These are phyloP conservation scores for Paraplagusia blochii DNA, from an alignment of 2,113 vertebrate genomes.

Conservation along the genomic window DNA sequence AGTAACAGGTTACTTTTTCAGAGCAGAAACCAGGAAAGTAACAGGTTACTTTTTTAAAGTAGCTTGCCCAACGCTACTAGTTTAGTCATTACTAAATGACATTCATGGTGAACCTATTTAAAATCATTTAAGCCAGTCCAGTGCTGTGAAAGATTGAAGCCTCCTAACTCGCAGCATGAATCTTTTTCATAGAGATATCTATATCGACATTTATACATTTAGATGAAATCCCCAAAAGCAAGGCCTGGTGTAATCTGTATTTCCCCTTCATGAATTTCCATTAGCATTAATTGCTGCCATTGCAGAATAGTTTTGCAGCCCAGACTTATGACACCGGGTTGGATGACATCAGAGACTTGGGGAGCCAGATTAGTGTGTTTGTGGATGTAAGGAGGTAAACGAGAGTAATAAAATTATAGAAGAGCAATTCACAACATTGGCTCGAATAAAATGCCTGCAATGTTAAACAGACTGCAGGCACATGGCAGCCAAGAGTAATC, in stretches of 20 bases:
- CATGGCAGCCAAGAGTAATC: conserved; percentile 24
- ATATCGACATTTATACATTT: too few relatives aligned
- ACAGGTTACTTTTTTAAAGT: too few relatives aligned
- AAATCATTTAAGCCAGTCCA: conserved; percentile 48
- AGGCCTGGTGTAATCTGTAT: conserved; percentile 30
- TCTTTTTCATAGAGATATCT: conserved; percentile 51
- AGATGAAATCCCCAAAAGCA: conserved; percentile 22
- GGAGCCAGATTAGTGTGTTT: conserved; percentile 7
- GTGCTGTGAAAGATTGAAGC: conserved; percentile 62
- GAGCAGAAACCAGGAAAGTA: too few relatives aligned
- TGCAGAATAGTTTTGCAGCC: conserved; percentile 18
- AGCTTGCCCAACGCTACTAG: background rate
- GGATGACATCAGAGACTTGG: conserved; percentile 18
- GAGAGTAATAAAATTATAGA: conserved; percentile 18
- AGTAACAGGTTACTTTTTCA: too few relatives aligned
- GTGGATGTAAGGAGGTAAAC: conserved; percentile 20
- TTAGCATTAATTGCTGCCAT: conserved; percentile 27
- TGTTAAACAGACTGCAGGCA: conserved; percentile 22
- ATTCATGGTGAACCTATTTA: conserved; percentile 43
- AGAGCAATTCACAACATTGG: conserved; percentile 14
- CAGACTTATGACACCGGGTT: conserved; percentile 7
- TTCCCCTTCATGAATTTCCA: conserved; percentile 33
- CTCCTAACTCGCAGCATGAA: conserved; percentile 59
- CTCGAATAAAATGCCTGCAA: conserved; percentile 22
- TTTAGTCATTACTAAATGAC: conserved; percentile 27